Evolutionary conservation across 2,797 vertebrate species (phyloP).

Genomic region (Ctenochaetus hawaiiensis): DNA sequence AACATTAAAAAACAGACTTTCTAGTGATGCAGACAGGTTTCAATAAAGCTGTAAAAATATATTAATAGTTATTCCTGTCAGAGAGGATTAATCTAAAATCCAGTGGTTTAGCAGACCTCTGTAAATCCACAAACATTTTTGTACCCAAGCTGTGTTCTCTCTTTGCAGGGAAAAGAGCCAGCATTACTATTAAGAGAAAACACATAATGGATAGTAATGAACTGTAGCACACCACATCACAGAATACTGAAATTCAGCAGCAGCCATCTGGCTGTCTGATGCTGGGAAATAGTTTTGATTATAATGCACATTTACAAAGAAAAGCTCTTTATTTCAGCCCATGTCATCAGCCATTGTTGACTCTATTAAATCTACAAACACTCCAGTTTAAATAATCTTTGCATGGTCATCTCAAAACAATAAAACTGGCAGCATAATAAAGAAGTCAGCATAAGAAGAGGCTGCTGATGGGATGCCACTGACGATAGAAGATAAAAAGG

Average conservation of each 20-base stretch:
- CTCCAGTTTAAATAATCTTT: not conserved
- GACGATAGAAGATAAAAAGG: not conserved
- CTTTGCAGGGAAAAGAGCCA: not conserved
- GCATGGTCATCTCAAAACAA: not conserved
- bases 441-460: not conserved
- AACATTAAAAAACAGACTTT: not conserved
- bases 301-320: not conserved
- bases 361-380: no score
- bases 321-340: no score
- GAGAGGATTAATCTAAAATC: slow-evolving; percentile 37
- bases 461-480: not conserved
- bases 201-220: slow-evolving; percentile 10
- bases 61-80: slow-evolving; percentile 2
- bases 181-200: slow-evolving; percentile 11
- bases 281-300: slow-evolving; percentile 7
- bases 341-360: no score
- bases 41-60: slow-evolving; percentile 6
- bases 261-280: slow-evolving; percentile 14
- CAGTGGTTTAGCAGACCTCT: slow-evolving; percentile 27
- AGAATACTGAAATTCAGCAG: not conserved
- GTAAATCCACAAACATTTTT: slow-evolving; percentile 29
- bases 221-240: not conserved
- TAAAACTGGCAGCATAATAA: not conserved
- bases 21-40: slow-evolving; percentile 1
- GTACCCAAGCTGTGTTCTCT: slow-evolving; percentile 8